phyloP scores from a whole-genome alignment of 1,140 invertebrate genomes.

The Onthophagus taurus region DNA sequence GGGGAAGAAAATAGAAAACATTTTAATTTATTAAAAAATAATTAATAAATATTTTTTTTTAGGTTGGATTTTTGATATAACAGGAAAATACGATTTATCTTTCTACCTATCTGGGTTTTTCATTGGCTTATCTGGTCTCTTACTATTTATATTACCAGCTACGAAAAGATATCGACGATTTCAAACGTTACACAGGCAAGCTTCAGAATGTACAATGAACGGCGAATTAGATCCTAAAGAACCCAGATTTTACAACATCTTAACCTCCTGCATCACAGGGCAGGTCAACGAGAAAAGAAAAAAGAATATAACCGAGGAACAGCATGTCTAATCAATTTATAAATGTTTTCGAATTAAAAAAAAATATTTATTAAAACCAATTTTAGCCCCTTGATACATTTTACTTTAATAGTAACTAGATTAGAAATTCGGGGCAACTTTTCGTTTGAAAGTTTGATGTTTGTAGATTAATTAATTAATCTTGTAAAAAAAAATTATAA shows the following conservation, averaged over 20 bases:
- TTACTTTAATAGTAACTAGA: no score
- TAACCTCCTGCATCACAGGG: constrained; percentile 18
- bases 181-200: constrained; percentile 20
- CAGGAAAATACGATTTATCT: constrained; percentile 68
- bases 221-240: constrained; percentile 18
- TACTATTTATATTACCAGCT: constrained; percentile 58
- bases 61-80: constrained; percentile 75
- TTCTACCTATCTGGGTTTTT: constrained; percentile 82
- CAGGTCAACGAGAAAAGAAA: not conserved
- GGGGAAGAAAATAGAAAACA: not conserved
- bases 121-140: constrained; percentile 71
- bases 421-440: no score
- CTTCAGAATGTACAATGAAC: constrained; percentile 16
- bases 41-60: constrained; percentile 36
- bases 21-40: not conserved
- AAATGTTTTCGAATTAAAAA: no score
- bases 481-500: no score
- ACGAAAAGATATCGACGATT: constrained; percentile 39
- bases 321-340: no score
- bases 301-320: no score
- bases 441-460: no score
- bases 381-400: no score
- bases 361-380: no score
- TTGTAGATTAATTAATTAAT: no score
- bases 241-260: constrained; percentile 22